Base-by-base conservation (phyloP, 1,140 invertebrate species). In the Drosophila subpulchrella region DNA sequence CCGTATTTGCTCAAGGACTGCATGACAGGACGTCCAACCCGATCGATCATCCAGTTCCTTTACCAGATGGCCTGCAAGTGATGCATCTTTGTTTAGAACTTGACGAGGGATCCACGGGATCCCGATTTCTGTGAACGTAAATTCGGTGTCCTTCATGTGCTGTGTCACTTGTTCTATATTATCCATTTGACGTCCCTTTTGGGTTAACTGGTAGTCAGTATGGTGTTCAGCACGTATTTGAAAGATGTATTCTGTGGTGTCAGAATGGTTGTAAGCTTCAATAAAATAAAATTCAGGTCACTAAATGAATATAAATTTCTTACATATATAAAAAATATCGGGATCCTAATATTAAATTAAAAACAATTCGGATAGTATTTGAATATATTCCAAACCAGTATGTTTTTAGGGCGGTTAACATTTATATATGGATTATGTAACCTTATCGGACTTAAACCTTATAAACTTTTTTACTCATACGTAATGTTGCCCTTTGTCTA, bases 11-110 rank as follows among this genome's bases (percentile, higher is more conserved):
- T 93, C 5, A 94, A 94, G 83, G 90, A 91, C 17, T 59, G 92
- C 7, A 94, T 94, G 94, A 93, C 93, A 41, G 94, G 95, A 1
- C 91, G 95, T 47, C 95, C 95, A 10, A 95, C 94, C 2, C 92
- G 95, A 55, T 95, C 95, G 3, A 62, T 95, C 0, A 93, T 95
- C 3, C 93, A 95, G 73, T 94, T 95, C 56, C 75, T 95, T 2
- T 92, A 93, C 76, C 93, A 94, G 74, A 84, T 94, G 78, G 93
- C 93, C 8, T 94, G 93, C 89, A 66, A 80, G 7, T 57, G 48
- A 20, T 39, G 11, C 32, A 12, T 34, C 13, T 54, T 13, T 11
- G 0, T 32, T 2, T 11, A 10, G 2, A 15, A 41, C 27, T 32
- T n/a, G 63, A 65, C 63, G 44, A 67, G 17, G 27, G 59, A 63